These are phyloP conservation scores for Callorhinus ursinus DNA, from an alignment of 2,113 vertebrate species.

Conservation along the genomic window DNA sequence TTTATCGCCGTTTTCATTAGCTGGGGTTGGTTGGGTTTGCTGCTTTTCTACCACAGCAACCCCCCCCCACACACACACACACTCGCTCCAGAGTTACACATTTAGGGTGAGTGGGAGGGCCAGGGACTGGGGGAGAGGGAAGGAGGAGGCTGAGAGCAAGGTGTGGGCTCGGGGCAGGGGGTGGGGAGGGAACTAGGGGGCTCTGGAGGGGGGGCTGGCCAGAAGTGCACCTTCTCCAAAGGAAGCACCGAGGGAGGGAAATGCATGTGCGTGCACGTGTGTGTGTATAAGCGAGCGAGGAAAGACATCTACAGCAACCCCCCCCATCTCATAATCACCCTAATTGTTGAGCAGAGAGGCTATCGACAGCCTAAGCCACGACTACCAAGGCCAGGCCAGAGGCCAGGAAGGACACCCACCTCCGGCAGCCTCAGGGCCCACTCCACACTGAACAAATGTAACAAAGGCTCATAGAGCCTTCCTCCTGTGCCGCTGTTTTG, in stretches of 20 bases:
- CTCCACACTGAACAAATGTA: not conserved
- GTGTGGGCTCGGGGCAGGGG: not conserved
- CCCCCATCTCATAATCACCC: not conserved
- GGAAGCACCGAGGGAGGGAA: not conserved
- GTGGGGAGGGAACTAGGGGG: not conserved
- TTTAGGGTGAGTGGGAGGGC: constrained; percentile 50
- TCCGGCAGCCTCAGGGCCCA: not conserved
- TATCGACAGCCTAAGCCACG: not conserved
- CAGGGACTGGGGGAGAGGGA: not conserved
- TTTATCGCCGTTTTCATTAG: constrained; percentile 66
- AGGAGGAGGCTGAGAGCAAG: not conserved
- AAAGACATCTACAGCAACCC: not conserved
- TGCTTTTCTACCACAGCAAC: constrained; percentile 11
- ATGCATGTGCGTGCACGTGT: not conserved
- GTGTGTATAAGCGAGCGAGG: not conserved
- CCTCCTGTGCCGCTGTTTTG: not conserved
- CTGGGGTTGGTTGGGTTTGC: constrained; percentile 60
- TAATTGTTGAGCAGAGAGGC: not conserved
- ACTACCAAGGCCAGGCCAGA: not conserved
- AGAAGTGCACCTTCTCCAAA: not conserved
- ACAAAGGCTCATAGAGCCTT: not conserved
- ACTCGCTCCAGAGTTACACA: constrained; percentile 25
- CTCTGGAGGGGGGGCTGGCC: not conserved
- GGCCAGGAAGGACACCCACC: not conserved
- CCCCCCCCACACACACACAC: not conserved